phyloP scores from a whole-genome alignment of 2,797 vertebrate genomes.

The Thunnus albacares region DNA sequence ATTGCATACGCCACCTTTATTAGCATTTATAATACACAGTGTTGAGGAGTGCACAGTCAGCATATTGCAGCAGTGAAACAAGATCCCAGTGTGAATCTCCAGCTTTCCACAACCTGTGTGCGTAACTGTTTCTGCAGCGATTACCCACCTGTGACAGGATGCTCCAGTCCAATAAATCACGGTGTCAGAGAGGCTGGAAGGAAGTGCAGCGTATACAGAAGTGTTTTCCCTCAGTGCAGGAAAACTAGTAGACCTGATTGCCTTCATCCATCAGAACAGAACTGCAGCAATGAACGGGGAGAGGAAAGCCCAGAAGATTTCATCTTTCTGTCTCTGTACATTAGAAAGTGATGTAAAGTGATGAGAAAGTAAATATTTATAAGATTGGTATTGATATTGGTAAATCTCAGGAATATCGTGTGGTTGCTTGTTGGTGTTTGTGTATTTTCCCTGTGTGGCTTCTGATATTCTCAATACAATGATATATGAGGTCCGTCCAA shows the following conservation, averaged over 20 bases:
- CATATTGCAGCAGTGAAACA: constrained; percentile 33
- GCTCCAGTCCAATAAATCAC: constrained; percentile 72
- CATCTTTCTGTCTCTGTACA: neutral
- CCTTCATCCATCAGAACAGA: constrained; percentile 62
- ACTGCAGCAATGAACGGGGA: constrained; percentile 1
- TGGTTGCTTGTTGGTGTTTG: neutral
- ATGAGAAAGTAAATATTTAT: constrained; percentile 11
- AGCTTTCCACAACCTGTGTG: constrained; percentile 12
- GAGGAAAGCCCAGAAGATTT: constrained; percentile 21
- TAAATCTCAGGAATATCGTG: neutral
- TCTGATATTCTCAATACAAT: too few species aligned
- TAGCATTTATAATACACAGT: constrained; percentile 15
- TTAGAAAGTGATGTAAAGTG: neutral
- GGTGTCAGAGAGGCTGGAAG: constrained; percentile 35
- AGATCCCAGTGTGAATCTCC: constrained; percentile 25
- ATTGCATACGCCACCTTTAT: constrained; percentile 2
- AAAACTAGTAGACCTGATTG: constrained; percentile 48
- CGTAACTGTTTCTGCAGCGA: constrained; percentile 19
- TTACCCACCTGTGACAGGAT: constrained; percentile 29
- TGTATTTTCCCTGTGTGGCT: too few species aligned
- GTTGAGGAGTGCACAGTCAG: constrained; percentile 35
- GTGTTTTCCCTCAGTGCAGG: neutral
- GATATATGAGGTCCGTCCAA: too few species aligned
- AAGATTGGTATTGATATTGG: neutral
- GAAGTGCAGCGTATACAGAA: constrained; percentile 50